phyloP scores from a whole-genome alignment of 2,797 vertebrate genomes.

The Botia almorhae region DNA sequence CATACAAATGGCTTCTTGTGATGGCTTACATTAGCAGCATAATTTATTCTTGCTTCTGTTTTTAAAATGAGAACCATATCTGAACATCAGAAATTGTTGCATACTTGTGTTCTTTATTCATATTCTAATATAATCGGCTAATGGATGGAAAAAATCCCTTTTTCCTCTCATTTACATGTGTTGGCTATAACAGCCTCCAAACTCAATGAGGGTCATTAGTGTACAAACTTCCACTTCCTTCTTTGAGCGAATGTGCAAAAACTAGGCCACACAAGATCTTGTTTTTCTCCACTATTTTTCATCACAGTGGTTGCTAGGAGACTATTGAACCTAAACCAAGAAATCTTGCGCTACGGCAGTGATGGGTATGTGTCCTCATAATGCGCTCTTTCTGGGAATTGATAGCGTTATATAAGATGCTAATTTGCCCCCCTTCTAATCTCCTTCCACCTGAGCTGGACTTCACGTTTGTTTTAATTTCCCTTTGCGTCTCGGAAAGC shows the following conservation, averaged over 20 bases:
- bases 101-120: not conserved
- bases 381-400: constrained; percentile 52
- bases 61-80: not conserved
- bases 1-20: constrained; percentile 5
- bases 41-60: not conserved
- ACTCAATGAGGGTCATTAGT: not conserved
- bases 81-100: not conserved
- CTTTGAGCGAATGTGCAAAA: constrained; percentile 45
- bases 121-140: not conserved
- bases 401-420: constrained; percentile 59
- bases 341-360: constrained; percentile 50
- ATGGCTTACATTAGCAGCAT: not conserved
- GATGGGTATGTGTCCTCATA: constrained; percentile 55
- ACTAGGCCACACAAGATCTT: constrained; percentile 56
- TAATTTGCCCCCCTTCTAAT: constrained; percentile 49
- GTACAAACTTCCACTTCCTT: not conserved
- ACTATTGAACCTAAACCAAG: constrained; percentile 61
- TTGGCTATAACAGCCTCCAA: not conserved
- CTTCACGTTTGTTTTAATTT: constrained; percentile 26
- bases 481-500: not conserved
- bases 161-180: not conserved
- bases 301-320: constrained; percentile 60
- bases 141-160: not conserved
- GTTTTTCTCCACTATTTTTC: constrained; percentile 46
- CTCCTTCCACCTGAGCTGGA: constrained; percentile 30